A percentile compares a stretch with the other conserved stretches of the same genome.
phyloP scores from a whole-genome alignment of 2,797 vertebrate genomes.

The Platalea minor region DNA sequence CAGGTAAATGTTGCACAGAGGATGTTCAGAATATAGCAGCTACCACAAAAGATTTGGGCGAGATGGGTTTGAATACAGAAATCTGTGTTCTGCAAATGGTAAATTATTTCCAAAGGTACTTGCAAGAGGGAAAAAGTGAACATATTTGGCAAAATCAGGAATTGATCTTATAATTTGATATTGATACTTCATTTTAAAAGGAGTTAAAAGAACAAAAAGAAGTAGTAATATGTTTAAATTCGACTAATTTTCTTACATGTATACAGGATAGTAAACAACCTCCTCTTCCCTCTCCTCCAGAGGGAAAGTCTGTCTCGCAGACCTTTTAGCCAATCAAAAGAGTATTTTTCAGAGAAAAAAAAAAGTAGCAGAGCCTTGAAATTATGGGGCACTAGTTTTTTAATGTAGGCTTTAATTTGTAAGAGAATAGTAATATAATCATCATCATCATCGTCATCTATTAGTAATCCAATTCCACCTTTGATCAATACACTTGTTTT shows the following conservation, averaged over 20 bases:
- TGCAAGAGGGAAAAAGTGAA: neutral
- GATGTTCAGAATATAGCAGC: neutral
- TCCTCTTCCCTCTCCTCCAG: neutral
- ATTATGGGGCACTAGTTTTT: neutral
- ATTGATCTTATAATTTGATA: neutral
- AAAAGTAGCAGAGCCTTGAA: neutral
- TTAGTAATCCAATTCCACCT: neutral
- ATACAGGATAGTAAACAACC: neutral
- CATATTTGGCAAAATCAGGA: neutral
- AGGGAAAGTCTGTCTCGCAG: neutral
- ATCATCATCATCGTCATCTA: neutral
- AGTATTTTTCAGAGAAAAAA: neutral
- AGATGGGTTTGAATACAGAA: neutral
- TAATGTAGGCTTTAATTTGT: neutral
- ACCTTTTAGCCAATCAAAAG: neutral
- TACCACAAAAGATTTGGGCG: neutral
- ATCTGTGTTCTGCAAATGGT: neutral
- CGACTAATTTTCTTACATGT: neutral
- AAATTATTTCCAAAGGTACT: neutral
- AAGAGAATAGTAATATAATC: neutral
- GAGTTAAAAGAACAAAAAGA: neutral
- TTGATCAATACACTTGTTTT: neutral
- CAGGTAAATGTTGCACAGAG: neutral
- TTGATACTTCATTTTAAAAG: neutral
- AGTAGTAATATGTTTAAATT: neutral